These are phyloP conservation scores for Ceyx melanurus DNA, from an alignment of 2,113 vertebrate genomes.

Conservation along the genomic window DNA sequence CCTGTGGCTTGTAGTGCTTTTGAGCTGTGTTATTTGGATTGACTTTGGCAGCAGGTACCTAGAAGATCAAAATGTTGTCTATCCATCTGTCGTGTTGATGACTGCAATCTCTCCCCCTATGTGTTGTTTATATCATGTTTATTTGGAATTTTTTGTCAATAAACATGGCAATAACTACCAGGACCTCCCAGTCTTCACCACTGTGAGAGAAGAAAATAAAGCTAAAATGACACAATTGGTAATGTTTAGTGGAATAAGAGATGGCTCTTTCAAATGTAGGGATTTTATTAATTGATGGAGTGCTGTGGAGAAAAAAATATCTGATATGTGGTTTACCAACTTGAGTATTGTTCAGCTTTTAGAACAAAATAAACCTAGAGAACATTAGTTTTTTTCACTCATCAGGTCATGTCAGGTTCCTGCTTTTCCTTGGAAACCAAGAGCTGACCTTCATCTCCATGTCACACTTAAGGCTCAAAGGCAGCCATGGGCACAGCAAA, in stretches of 20 bases:
- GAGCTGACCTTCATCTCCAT: not conserved
- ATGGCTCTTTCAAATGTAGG: not conserved
- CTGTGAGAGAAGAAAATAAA: not conserved
- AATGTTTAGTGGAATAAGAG: not conserved
- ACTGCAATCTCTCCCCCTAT: constrained; percentile 5
- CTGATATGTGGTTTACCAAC: not conserved
- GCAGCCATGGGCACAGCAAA: not conserved
- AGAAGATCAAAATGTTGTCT: constrained; percentile 1
- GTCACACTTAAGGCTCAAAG: not conserved
- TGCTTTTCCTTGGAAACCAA: not conserved
- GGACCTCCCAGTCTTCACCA: not conserved
- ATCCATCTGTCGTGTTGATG: not conserved
- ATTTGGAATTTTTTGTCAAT: not conserved
- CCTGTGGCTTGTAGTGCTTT: not conserved
- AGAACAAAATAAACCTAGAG: not conserved
- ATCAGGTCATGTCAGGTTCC: not conserved
- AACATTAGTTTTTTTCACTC: not conserved
- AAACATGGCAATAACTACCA: not conserved
- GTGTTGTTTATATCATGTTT: not conserved
- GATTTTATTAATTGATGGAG: not conserved
- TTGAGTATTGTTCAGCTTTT: not conserved
- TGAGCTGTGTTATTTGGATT: not conserved
- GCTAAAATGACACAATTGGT: not conserved
- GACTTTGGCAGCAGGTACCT: constrained; percentile 41
- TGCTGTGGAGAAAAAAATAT: not conserved